Evolutionary conservation across 2,888 invertebrate genomes (phyloP).

Genomic region (Copidosoma aretas): DNA sequence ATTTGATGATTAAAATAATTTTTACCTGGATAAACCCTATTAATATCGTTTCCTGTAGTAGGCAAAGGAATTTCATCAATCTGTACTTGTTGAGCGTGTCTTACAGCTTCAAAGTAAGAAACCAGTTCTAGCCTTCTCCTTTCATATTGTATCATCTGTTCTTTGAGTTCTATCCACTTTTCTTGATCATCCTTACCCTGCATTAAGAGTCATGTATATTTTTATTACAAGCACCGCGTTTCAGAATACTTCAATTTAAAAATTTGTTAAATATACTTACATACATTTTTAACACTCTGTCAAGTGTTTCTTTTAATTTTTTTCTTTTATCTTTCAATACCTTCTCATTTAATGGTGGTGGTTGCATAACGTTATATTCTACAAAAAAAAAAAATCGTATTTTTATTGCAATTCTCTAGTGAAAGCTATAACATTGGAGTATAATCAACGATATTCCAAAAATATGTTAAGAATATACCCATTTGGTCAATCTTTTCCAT

Average conservation of each 20-base stretch:
- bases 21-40: constrained; percentile 55
- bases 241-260: background rate
- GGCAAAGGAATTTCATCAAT: constrained; percentile 96
- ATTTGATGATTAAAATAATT: constrained; percentile 4
- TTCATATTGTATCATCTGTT: constrained; percentile 92
- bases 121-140: constrained; percentile 85
- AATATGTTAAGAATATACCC: constrained; percentile 69
- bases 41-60: constrained; percentile 59
- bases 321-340: constrained; percentile 95
- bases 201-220: constrained; percentile 28
- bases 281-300: constrained; percentile 92
- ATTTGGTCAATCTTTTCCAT: constrained; percentile 98
- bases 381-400: constrained; percentile 39
- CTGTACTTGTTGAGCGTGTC: constrained; percentile 92
- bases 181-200: constrained; percentile 96
- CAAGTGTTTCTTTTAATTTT: constrained; percentile 93
- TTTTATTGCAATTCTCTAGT: background rate
- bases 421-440: no score
- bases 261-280: constrained; percentile 70
- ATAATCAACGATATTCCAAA: background rate
- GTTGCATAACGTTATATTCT: constrained; percentile 95
- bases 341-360: constrained; percentile 94
- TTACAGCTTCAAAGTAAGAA: constrained; percentile 93
- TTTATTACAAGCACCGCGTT: background rate
- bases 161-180: constrained; percentile 89